Evolutionary conservation across 2,113 vertebrate species (phyloP).

Genomic region (Uria lomvia): DNA sequence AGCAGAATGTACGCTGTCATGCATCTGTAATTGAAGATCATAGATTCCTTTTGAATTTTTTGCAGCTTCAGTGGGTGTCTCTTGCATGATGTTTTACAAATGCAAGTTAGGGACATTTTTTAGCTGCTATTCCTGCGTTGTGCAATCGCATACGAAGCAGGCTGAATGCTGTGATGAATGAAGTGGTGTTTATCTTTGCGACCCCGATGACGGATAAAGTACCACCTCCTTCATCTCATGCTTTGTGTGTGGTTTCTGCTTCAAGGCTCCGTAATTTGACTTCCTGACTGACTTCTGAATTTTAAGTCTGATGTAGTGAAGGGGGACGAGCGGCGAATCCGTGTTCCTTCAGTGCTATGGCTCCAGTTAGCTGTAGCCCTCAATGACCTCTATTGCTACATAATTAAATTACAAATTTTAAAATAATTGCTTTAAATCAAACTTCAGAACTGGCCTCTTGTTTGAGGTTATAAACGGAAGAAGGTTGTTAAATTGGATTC

Average conservation of each 20-base stretch:
- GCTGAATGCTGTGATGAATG: constrained; percentile 29
- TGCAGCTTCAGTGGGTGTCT: neutral
- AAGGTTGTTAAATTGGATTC: neutral
- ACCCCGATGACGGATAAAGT: constrained; percentile 18
- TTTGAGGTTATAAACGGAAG: neutral
- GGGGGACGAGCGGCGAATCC: rapidly evolving
- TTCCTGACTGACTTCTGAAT: constrained; percentile 10
- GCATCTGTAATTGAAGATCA: neutral
- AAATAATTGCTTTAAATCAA: neutral
- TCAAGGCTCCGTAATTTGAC: neutral
- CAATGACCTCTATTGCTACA: rapidly evolving
- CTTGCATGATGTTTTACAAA: neutral
- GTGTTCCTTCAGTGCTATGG: rapidly evolving
- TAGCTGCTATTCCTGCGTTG: neutral
- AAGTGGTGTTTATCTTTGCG: constrained; percentile 51
- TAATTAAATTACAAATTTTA: neutral
- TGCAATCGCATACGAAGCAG: neutral
- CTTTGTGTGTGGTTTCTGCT: constrained; percentile 45
- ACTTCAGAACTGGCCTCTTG: neutral
- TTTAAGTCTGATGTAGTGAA: neutral
- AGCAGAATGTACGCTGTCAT: neutral
- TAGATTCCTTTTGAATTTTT: neutral
- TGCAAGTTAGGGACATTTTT: neutral
- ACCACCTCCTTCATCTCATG: constrained; percentile 12
- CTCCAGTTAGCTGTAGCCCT: neutral